Evolutionary conservation across 2,113 vertebrate genomes (phyloP).

Genomic region (Lichenostomus cassidix): DNA sequence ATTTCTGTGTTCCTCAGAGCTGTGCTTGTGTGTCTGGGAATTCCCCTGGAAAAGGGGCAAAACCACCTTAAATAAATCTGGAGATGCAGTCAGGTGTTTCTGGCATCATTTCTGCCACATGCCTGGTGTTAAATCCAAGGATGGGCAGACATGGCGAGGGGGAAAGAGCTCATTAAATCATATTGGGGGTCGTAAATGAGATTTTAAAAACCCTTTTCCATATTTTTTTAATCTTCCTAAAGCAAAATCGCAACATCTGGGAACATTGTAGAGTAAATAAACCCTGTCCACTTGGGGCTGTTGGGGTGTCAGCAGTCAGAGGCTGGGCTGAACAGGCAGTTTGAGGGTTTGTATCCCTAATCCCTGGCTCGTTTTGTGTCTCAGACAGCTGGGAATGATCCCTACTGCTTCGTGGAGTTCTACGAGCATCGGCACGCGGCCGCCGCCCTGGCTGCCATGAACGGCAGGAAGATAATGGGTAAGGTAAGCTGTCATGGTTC

Average conservation of each 20-base stretch:
- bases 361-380: not conserved
- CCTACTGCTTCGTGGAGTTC: conserved; percentile 98
- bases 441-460: conserved; percentile 96
- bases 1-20: rapidly evolving
- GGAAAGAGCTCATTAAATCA: rapidly evolving
- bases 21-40: rapidly evolving
- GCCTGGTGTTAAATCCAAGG: not conserved
- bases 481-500: conserved; percentile 92
- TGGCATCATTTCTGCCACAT: not conserved
- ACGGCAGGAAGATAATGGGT: conserved; percentile 99
- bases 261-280: rapidly evolving
- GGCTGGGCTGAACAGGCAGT: not conserved
- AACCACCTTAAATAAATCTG: rapidly evolving
- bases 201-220: rapidly evolving
- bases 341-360: not conserved
- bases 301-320: not conserved
- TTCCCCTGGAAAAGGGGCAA: rapidly evolving
- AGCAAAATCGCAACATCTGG: not conserved
- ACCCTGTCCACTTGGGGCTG: rapidly evolving
- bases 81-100: rapidly evolving
- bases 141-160: rapidly evolving
- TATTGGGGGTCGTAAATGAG: rapidly evolving
- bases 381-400: conserved; percentile 96
- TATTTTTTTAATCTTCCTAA: not conserved
- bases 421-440: conserved; percentile 97